Conservation (phyloP, 2,797 vertebrate species). For the Lagorchestes hirsutus region DNA sequence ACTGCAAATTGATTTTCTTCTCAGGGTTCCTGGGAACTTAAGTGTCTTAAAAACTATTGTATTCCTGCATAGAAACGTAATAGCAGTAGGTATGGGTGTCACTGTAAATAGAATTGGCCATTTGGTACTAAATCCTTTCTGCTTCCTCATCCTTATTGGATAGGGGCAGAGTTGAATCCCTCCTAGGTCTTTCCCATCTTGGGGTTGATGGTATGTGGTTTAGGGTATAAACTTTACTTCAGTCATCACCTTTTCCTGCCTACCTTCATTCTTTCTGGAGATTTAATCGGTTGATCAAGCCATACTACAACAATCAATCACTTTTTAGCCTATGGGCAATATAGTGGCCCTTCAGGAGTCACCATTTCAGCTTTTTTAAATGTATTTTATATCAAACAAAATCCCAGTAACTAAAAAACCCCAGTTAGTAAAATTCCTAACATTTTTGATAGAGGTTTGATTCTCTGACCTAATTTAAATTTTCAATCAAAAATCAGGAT, state of each 20-base stretch:
- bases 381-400: not conserved
- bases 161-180: not conserved
- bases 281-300: not conserved
- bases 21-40: accelerated
- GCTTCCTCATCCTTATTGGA: not conserved
- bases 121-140: not conserved
- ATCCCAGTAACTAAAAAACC: not conserved
- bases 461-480: not conserved
- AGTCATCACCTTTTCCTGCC: not conserved
- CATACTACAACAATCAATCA: not conserved
- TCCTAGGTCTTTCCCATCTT: not conserved
- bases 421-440: not conserved
- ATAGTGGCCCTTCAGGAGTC: not conserved
- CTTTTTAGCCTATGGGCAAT: not conserved
- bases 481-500: not conserved
- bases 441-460: not conserved
- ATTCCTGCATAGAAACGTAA: not conserved
- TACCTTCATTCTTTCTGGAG: not conserved
- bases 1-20: not conserved
- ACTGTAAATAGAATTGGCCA: not conserved
- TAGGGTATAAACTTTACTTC: not conserved
- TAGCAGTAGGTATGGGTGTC: not conserved
- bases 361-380: not conserved
- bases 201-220: not conserved
- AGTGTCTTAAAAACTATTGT: not conserved